Evolutionary conservation across 2,888 invertebrate genomes (phyloP).

Genomic region (Acanthoscelides obtectus): DNA sequence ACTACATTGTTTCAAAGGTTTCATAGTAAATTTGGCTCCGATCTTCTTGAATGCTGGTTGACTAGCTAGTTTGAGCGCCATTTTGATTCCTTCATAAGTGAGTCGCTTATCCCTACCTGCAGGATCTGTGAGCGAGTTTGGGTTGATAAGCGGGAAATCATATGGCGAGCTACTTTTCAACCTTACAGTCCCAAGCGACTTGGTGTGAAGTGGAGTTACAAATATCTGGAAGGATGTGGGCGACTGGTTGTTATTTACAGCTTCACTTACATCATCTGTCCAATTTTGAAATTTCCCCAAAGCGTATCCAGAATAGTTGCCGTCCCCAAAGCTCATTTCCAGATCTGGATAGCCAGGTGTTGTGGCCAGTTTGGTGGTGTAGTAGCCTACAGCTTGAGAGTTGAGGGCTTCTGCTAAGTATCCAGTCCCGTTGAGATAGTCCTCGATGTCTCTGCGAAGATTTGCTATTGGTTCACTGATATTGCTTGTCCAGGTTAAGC

Average conservation of each 20-base stretch:
- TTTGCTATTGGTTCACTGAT: slow-evolving; percentile 42
- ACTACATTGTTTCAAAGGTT: slow-evolving; percentile 44
- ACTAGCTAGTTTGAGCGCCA: slow-evolving; percentile 45
- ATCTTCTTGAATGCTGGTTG: slow-evolving; percentile 52
- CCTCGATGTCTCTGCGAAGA: slow-evolving; percentile 52
- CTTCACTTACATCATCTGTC: slow-evolving; percentile 5
- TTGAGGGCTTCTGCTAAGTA: slow-evolving; percentile 8
- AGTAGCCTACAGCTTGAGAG: slow-evolving; percentile 16
- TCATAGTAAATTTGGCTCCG: slow-evolving; percentile 41
- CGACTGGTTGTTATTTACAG: slow-evolving; percentile 4
- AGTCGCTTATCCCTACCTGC: slow-evolving; percentile 46
- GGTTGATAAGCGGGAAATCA: slow-evolving; percentile 56
- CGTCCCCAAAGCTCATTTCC: slow-evolving; percentile 15
- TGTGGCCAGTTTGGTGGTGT: slow-evolving; percentile 11
- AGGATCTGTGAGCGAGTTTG: slow-evolving; percentile 59
- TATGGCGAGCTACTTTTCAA: slow-evolving; percentile 23
- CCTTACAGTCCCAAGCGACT: slow-evolving; percentile 58
- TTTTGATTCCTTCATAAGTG: slow-evolving; percentile 50
- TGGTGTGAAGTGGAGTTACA: slow-evolving; percentile 31
- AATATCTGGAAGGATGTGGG: slow-evolving; percentile 20
- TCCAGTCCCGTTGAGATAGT: slow-evolving; percentile 21
- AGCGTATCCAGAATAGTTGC: slow-evolving; percentile 9
- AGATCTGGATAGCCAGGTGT: slow-evolving; percentile 13
- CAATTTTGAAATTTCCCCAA: slow-evolving; percentile 6
- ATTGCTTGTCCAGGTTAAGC: slow-evolving; percentile 65